Evolutionary conservation across 1,140 invertebrate genomes (phyloP), one percentile per base, ranked within the genome.

Genomic region (Cotesia glomerata): DNA sequence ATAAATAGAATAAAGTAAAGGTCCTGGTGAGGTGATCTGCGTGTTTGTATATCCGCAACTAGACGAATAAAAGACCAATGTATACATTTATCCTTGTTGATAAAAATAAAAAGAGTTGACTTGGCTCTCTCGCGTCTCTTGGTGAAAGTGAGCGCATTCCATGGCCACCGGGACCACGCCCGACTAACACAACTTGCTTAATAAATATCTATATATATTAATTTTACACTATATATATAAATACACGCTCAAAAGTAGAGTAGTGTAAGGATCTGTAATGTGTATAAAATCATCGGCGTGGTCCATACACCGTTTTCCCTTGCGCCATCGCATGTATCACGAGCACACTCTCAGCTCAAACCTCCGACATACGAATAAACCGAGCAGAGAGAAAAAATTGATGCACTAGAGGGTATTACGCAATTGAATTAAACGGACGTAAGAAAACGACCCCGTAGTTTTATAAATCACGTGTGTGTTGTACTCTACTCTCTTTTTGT

Each of bases 101-200:
- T 45, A 9, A 45, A 45, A 45, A 45, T 45, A 45, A 45, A 45
- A 45, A 45, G 39, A 45, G 39, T 45, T 45, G 11, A 45, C 62
- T 56, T 61, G 39, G 32, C 54, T 70, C 51, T 35, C 61, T 54
- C 59, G 39, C 69, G 35, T 75, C 63, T 72, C 70, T 35, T 58
- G 85, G 86, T 87, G 86, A 87, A 87, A 87, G 86, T 87, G 86
- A 87, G 85, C 86, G 86, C 85, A 87, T 87, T 87, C 86, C 86
- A 85, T 85, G 85, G 85, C 84, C 85, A 85, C 82, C 78, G 83
- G 80, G 83, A 86, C 85, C 85, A 86, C 85, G 85, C 85, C 85
- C 85, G 84, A 85, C 78, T 78, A 84, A 82, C 80, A 79, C 73
- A 77, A 58, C 18, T 18, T 32, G 18, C 56, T 18, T 16, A 58